Percentiles rank a stretch among this genome's conserved stretches.
phyloP scores from a whole-genome alignment of 2,888 invertebrate species.

The Tipula lateralis region DNA sequence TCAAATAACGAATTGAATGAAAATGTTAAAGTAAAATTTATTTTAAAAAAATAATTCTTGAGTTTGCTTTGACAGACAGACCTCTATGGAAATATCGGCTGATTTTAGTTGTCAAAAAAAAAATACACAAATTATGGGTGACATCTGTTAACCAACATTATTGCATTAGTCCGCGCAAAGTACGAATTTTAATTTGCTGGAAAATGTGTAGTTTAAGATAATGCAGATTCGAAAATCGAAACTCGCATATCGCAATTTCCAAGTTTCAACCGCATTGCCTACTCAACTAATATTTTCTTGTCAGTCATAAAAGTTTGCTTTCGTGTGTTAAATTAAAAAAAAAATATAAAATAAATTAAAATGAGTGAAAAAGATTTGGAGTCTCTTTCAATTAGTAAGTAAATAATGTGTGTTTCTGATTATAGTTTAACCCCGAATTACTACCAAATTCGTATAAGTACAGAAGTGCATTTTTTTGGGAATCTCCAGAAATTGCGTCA shows the following conservation, averaged over 20 bases:
- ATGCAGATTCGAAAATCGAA: no score
- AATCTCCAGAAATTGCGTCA: background rate
- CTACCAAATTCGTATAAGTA: background rate
- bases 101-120: background rate
- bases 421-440: background rate
- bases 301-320: background rate
- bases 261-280: background rate
- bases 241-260: background rate
- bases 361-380: slow-evolving; percentile 28
- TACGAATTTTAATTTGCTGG: background rate
- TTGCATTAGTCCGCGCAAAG: background rate
- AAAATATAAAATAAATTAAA: background rate
- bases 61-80: background rate
- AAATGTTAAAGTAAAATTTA: background rate
- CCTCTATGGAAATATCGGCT: background rate
- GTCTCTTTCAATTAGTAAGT: slow-evolving; percentile 24
- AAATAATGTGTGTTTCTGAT: background rate
- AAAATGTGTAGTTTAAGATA: no score
- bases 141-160: background rate
- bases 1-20: background rate
- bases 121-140: background rate
- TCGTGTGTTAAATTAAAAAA: background rate
- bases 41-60: background rate
- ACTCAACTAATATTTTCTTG: background rate
- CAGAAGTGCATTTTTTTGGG: background rate